Evolutionary conservation across 2,888 invertebrate species (phyloP).

Genomic region (Lasioglossum zephyrum): DNA sequence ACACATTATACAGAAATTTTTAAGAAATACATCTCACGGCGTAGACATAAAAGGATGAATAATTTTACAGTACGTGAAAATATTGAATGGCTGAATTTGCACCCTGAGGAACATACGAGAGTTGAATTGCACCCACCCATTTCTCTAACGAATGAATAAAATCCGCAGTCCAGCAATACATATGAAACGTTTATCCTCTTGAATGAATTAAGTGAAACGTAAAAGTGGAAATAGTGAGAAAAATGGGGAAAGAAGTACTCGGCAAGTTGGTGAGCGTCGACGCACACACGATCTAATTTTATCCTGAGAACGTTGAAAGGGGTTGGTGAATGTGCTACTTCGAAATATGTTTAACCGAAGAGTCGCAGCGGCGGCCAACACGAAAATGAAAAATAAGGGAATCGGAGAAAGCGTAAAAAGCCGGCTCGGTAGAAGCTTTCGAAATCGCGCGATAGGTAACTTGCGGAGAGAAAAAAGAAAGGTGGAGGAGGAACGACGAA

Average conservation of each 20-base stretch:
- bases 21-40: no score
- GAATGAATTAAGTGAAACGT: background rate
- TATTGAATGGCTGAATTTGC: no score
- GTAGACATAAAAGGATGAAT: no score
- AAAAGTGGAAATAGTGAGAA: background rate
- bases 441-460: slow-evolving; percentile 13
- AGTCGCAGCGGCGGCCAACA: background rate
- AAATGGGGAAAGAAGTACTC: background rate
- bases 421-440: background rate
- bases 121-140: no score
- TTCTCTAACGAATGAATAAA: no score
- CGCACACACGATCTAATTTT: background rate
- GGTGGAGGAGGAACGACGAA: background rate
- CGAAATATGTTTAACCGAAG: slow-evolving; percentile 11
- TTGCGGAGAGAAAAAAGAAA: no score
- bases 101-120: no score
- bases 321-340: background rate
- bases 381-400: background rate
- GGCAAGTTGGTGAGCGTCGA: no score
- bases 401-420: slow-evolving; percentile 11
- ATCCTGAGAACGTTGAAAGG: background rate
- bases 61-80: no score
- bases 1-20: no score
- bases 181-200: no score
- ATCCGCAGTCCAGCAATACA: no score